A percentile compares a stretch with the other conserved stretches of the same genome.
Conservation (phyloP, 2,113 vertebrate species). For the Ceuthmochares aereus region DNA sequence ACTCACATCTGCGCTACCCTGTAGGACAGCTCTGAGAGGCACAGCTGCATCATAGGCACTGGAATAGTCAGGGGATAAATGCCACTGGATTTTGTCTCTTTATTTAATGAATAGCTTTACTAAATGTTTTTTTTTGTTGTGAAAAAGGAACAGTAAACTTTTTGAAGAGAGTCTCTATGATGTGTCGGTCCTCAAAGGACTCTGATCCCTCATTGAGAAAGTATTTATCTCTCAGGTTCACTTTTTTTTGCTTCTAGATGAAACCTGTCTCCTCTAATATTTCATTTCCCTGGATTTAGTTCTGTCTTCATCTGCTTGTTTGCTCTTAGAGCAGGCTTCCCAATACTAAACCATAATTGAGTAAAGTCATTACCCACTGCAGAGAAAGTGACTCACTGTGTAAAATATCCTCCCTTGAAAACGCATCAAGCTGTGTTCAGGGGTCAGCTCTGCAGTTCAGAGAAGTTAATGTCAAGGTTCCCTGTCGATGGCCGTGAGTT, state of each 20-base stretch:
- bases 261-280: neutral
- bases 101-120: neutral
- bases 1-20: neutral
- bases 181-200: accelerated
- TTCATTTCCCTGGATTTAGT: neutral
- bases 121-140: neutral
- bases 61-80: neutral
- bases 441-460: neutral
- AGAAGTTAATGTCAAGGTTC: neutral
- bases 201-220: neutral
- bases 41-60: neutral
- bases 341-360: neutral
- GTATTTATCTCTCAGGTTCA: neutral
- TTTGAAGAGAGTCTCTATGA: neutral
- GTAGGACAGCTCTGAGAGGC: neutral
- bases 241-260: neutral
- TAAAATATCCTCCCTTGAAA: neutral
- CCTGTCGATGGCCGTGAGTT: neutral
- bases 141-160: neutral
- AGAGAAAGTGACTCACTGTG: neutral
- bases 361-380: neutral
- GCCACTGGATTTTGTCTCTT: neutral
- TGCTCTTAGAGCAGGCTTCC: neutral
- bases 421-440: neutral
- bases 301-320: neutral